Percentiles rank a stretch among this genome's conserved stretches.
phyloP scores from a whole-genome alignment of 2,888 invertebrate genomes.

The Microctonus aethiopoides region DNA sequence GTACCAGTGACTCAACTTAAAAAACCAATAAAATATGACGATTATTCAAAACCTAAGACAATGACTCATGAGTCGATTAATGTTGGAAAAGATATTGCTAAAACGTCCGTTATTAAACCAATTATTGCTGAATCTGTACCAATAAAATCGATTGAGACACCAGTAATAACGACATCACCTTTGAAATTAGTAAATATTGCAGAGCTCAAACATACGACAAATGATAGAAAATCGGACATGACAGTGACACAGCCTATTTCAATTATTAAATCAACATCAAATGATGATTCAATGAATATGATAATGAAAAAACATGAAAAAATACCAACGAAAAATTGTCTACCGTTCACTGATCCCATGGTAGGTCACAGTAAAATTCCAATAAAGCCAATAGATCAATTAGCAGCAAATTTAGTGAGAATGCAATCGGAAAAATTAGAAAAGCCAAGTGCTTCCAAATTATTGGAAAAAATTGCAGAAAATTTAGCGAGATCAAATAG shows the following conservation, averaged over 20 bases:
- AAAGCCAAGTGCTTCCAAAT: conserved; percentile 49
- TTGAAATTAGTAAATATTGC: conserved; percentile 55
- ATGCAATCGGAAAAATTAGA: conserved; percentile 59
- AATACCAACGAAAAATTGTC: conserved; percentile 17
- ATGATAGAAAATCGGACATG: conserved; percentile 40
- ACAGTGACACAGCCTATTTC: background rate
- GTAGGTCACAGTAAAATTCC: conserved; percentile 37
- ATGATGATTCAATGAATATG: background rate
- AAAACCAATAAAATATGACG: conserved; percentile 20
- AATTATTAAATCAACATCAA: background rate
- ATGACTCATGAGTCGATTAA: background rate
- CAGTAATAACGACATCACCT: conserved; percentile 62
- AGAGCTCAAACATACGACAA: conserved; percentile 50
- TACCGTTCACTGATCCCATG: conserved; percentile 2
- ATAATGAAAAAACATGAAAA: conserved; percentile 10
- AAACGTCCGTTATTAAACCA: conserved; percentile 24
- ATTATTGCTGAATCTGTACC: conserved; percentile 33
- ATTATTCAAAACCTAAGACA: conserved; percentile 2
- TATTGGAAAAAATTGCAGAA: conserved; percentile 64
- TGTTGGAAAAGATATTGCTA: background rate
- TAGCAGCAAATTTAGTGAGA: conserved; percentile 60
- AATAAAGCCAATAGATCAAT: conserved; percentile 60
- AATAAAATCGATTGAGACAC: conserved; percentile 59
- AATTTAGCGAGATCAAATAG: conserved; percentile 60
- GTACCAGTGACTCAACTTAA: conserved; percentile 27